Conservation (phyloP, 2,113 vertebrate species). For the Tiliqua scincoides region DNA sequence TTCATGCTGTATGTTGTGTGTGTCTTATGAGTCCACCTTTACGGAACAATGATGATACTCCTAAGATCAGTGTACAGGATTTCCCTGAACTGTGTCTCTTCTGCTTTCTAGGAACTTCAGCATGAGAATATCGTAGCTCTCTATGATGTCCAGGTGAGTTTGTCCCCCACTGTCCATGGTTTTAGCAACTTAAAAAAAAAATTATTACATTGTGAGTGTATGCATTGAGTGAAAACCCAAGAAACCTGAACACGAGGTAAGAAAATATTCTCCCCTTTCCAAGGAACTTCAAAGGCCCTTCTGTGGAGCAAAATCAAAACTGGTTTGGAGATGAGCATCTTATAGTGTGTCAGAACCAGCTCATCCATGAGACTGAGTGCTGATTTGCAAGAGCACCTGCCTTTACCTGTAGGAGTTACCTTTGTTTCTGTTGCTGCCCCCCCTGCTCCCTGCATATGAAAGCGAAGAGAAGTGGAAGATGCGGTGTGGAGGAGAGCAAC, state of each 20-base stretch:
- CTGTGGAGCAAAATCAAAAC: neutral
- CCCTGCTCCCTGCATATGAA: too few relatives aligned
- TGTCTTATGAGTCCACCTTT: neutral
- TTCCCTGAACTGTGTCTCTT: conserved; percentile 47
- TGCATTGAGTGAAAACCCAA: neutral
- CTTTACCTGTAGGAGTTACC: too few relatives aligned
- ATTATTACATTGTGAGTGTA: neutral
- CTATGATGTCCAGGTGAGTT: conserved; percentile 95
- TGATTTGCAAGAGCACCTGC: too few relatives aligned
- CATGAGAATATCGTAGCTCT: conserved; percentile 98
- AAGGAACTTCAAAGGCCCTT: neutral
- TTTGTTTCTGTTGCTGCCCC: too few relatives aligned
- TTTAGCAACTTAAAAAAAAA: too few relatives aligned
- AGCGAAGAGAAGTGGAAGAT: too few relatives aligned
- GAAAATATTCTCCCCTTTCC: neutral
- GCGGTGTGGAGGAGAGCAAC: too few relatives aligned
- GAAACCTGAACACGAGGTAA: too few relatives aligned
- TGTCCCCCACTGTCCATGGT: neutral
- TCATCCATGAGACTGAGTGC: too few relatives aligned
- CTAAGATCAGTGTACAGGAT: neutral
- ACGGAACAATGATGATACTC: neutral
- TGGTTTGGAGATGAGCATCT: neutral
- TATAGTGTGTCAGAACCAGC: fast-evolving
- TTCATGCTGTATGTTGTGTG: neutral
- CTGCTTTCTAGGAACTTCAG: conserved; percentile 89